Percentiles rank a stretch among this genome's conserved stretches.
Conservation (phyloP, 1,140 invertebrate genomes). For the Drosophila dunni region DNA sequence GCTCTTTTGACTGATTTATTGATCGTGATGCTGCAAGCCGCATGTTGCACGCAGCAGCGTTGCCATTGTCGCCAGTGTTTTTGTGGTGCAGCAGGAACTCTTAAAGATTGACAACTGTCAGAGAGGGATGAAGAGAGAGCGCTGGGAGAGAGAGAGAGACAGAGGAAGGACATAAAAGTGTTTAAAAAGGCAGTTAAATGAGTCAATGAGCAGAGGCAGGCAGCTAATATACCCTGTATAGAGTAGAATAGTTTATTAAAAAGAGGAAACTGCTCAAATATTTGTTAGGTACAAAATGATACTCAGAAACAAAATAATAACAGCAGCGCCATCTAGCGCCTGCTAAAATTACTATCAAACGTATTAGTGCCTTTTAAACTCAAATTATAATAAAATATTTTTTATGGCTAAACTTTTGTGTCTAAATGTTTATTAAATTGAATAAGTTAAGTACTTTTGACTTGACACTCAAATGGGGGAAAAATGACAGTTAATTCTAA, state of each 20-base stretch:
- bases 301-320: too few relatives aligned
- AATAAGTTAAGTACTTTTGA: background rate
- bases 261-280: too few relatives aligned
- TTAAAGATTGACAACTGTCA: conserved; percentile 43
- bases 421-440: background rate
- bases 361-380: too few relatives aligned
- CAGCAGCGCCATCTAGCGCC: too few relatives aligned
- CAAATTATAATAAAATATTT: background rate
- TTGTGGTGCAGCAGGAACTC: conserved; percentile 37
- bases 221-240: too few relatives aligned
- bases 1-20: conserved; percentile 48
- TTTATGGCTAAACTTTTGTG: background rate
- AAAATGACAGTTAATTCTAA: conserved; percentile 25
- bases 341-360: too few relatives aligned
- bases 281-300: too few relatives aligned
- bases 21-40: conserved; percentile 12
- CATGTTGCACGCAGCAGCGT: conserved; percentile 9
- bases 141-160: background rate
- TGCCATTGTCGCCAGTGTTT: conserved; percentile 26
- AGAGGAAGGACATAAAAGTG: background rate
- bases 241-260: too few relatives aligned
- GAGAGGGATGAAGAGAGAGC: background rate
- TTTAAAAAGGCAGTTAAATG: conserved; percentile 10
- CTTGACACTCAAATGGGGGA: background rate
- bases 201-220: background rate